phyloP scores from a whole-genome alignment of 2,113 vertebrate genomes.

The Dendropsophus ebraccatus region DNA sequence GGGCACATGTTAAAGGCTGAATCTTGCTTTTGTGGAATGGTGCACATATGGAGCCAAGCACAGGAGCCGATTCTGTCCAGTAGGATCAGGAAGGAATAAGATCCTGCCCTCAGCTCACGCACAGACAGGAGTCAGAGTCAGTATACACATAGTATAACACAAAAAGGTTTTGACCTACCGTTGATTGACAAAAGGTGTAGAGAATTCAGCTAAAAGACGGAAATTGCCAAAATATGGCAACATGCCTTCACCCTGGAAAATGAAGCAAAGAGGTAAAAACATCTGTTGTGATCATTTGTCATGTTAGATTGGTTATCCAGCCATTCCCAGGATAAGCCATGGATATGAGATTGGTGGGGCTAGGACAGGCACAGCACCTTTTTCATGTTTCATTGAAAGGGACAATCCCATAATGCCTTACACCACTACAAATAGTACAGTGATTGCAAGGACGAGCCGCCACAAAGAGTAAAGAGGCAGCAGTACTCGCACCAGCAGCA shows the following conservation, averaged over 20 bases:
- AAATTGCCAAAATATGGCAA: conserved; percentile 95
- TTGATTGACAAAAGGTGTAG: conserved; percentile 98
- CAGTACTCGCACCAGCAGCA: too few relatives aligned
- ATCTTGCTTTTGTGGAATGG: neutral
- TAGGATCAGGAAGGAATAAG: too few relatives aligned
- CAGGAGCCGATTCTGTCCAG: neutral
- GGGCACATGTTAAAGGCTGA: neutral
- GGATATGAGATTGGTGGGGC: too few relatives aligned
- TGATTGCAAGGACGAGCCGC: too few relatives aligned
- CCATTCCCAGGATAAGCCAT: too few relatives aligned
- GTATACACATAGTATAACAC: neutral
- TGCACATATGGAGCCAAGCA: neutral
- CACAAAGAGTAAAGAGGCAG: too few relatives aligned
- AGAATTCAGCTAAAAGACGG: conserved; percentile 95
- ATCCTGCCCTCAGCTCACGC: too few relatives aligned
- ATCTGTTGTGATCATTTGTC: neutral
- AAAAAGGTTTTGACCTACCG: conserved; percentile 79
- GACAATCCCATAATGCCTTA: too few relatives aligned
- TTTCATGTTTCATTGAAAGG: too few relatives aligned
- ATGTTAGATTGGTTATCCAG: too few relatives aligned
- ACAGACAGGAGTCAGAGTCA: neutral
- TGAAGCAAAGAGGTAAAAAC: conserved; percentile 62
- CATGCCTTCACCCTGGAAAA: conserved; percentile 82
- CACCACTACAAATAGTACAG: too few relatives aligned
- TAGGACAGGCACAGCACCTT: too few relatives aligned